phyloP scores from a whole-genome alignment of 2,113 vertebrate genomes.

The Aix galericulata region DNA sequence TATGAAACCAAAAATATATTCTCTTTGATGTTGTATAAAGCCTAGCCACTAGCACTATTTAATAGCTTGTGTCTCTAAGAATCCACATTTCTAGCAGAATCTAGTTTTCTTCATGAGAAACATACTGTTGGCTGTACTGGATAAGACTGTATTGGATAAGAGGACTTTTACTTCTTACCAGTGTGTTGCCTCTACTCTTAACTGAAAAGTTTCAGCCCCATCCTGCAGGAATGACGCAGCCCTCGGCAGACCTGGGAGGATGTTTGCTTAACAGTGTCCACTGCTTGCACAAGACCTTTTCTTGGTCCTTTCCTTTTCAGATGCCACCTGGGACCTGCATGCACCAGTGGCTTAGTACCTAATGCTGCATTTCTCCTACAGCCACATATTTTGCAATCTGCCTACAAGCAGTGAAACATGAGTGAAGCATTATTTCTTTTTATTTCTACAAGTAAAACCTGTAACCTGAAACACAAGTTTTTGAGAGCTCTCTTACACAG shows the following conservation, averaged over 20 bases:
- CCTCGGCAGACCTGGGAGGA: not conserved
- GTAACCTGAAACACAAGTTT: not conserved
- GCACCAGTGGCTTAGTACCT: not conserved
- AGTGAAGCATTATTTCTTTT: not conserved
- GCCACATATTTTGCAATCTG: not conserved
- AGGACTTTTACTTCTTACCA: not conserved
- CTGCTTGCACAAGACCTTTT: not conserved
- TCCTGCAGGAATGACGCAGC: not conserved
- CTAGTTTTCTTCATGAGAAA: not conserved
- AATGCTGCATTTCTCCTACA: not conserved
- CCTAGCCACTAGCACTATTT: not conserved
- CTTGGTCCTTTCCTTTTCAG: fast-evolving
- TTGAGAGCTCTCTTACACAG: not conserved
- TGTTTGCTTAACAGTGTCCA: not conserved
- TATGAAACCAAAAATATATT: not conserved
- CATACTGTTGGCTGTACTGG: not conserved
- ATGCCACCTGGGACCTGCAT: not conserved
- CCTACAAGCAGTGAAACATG: not conserved
- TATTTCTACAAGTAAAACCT: not conserved
- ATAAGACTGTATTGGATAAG: not conserved
- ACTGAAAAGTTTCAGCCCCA: not conserved
- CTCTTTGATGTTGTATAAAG: not conserved
- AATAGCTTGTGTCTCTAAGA: not conserved
- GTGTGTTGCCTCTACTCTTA: fast-evolving
- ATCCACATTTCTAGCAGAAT: not conserved